Evolutionary conservation across 2,888 invertebrate genomes (phyloP).

Genomic region (Villa cingulata): DNA sequence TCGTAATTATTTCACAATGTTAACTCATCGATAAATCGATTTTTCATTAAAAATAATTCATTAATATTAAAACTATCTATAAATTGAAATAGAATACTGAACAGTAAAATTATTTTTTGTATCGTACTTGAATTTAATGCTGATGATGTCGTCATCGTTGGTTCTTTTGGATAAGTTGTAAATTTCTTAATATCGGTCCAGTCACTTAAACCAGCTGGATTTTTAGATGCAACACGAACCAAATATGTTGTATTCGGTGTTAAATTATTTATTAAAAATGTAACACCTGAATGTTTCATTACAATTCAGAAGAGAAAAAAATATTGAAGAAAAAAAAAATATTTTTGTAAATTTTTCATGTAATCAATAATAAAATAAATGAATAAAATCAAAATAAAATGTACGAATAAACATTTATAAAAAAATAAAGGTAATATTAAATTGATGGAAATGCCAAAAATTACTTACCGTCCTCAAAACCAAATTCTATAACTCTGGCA

Average conservation of each 20-base stretch:
- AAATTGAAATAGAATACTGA: no score
- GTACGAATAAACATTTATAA: no score
- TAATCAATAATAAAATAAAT: background rate
- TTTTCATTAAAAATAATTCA: no score
- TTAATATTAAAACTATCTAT: no score
- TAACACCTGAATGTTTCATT: conserved; percentile 30
- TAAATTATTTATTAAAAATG: conserved; percentile 38
- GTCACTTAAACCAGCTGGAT: conserved; percentile 41
- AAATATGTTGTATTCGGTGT: conserved; percentile 40
- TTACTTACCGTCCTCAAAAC: conserved; percentile 32
- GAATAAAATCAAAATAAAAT: background rate
- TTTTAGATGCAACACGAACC: conserved; percentile 41
- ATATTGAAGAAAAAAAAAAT: no score
- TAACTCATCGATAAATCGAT: no score
- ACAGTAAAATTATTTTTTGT: background rate
- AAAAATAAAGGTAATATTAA: no score
- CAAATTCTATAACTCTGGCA: conserved; percentile 30
- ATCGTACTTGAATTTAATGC: background rate
- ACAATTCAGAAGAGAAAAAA: background rate
- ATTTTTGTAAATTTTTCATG: no score
- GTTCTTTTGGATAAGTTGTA: conserved; percentile 29
- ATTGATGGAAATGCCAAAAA: background rate
- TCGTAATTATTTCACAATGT: no score
- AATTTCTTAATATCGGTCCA: conserved; percentile 30
- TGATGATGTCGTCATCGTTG: conserved; percentile 19